Base-by-base conservation (phyloP, 2,113 vertebrate species). In the Salvator merianae region DNA sequence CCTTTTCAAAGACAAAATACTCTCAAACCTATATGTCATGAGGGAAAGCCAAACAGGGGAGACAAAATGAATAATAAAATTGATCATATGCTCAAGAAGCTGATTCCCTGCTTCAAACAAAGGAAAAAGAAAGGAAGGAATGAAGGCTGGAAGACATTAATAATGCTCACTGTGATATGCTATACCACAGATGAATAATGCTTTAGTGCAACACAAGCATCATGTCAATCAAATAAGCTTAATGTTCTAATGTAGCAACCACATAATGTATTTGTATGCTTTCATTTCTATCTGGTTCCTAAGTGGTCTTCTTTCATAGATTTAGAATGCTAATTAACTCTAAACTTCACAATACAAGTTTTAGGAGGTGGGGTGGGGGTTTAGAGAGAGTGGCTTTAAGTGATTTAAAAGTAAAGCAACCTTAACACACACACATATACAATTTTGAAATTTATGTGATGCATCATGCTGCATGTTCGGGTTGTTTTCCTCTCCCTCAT, bases 41-140 rank as follows among this genome's bases (percentile, higher is more conserved):
- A 2, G 1, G 36, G 73, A 89, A 81, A 3, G 69, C 40, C 70
- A 80, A 82, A 55, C 24, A 1, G 9, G 2, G 68, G 83, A 38
- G 71, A 4, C 2, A 86, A 89, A 90, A 87, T 63, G 71, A 84
- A 40, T 5, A 75, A 59, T 78, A 43, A 83, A 69, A 24, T 73
- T 32, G 87, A 77, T 1, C 1, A 81, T 84, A 22, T 68, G 5
- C 24, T 78, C 10, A 75, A 63, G 14, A 0, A 81, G 68, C 0
- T 38, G 1, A 81, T 0, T 83, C 38, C 47, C 13, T 47, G 12
- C 40, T 26, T 32, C 34, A 36, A 59, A 59, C 40, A 47, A 34
- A 75, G n/a, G 36, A 36, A n/a, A n/a, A n/a, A n/a, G n/a, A n/a
- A n/a, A n/a, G n/a, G n/a, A 34, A 75, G n/a, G 36, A 36, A 0